Conservation (phyloP, 2,888 invertebrate species). For the Aquatica leii region DNA sequence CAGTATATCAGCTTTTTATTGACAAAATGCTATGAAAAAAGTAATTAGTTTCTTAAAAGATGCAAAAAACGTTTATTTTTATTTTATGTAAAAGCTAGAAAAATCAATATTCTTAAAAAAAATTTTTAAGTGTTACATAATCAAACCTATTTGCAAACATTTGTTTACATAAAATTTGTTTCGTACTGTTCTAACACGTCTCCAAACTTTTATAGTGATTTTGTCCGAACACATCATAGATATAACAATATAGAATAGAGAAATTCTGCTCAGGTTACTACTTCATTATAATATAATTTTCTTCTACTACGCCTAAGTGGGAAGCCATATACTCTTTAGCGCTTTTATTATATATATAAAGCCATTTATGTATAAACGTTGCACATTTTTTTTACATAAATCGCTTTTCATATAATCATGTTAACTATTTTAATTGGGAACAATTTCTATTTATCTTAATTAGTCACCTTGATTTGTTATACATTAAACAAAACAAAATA, state of each 20-base stretch:
- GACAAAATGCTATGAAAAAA: too few relatives aligned
- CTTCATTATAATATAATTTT: background rate
- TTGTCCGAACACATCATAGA: too few relatives aligned
- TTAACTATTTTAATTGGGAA: background rate
- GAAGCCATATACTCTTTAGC: conserved; percentile 6
- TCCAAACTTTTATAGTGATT: too few relatives aligned
- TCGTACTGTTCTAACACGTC: too few relatives aligned
- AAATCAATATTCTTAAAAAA: too few relatives aligned
- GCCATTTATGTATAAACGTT: background rate
- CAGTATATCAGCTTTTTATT: too few relatives aligned
- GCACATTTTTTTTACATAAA: background rate
- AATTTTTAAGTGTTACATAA: too few relatives aligned
- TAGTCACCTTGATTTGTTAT: background rate
- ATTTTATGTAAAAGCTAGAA: too few relatives aligned
- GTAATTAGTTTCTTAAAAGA: too few relatives aligned
- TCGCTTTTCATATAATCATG: background rate
- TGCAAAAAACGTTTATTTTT: too few relatives aligned
- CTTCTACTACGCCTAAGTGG: conserved; percentile 2
- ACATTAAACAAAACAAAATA: conserved; percentile 50
- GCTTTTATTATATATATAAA: background rate
- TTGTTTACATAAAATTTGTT: too few relatives aligned
- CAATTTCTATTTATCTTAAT: background rate
- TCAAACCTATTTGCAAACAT: too few relatives aligned
- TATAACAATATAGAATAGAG: conserved; percentile 1
- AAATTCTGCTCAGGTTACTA: conserved; percentile 11